These are phyloP conservation scores for Rhagoletis zephyria DNA, from an alignment of 1,140 invertebrate species.

Conservation along the genomic window DNA sequence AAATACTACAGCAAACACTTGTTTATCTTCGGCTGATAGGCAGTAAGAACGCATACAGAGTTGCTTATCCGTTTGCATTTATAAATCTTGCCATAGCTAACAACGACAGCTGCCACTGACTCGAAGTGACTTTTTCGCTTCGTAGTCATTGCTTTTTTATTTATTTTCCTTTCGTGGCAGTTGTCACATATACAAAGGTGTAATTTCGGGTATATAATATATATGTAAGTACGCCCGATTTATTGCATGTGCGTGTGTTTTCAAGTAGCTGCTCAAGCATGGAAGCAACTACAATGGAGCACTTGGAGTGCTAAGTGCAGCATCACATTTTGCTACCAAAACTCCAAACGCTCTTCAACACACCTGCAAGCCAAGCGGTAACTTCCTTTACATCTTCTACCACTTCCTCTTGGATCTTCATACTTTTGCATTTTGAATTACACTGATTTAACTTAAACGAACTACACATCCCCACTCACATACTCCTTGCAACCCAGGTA, in stretches of 20 bases:
- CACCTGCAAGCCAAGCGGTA: slow-evolving; percentile 47
- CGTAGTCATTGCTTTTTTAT: not conserved
- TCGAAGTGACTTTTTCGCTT: slow-evolving; percentile 40
- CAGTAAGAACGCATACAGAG: not conserved
- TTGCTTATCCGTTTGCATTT: not conserved
- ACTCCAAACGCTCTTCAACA: not conserved
- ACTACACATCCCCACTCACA: not conserved
- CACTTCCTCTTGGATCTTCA: not conserved
- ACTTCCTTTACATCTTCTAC: not conserved
- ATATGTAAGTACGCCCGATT: not conserved
- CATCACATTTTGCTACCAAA: not conserved
- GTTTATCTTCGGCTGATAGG: not conserved
- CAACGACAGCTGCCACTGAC: slow-evolving; percentile 44
- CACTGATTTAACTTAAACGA: not conserved
- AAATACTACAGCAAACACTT: not conserved
- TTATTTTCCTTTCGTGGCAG: slow-evolving; percentile 41
- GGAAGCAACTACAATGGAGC: slow-evolving; percentile 43
- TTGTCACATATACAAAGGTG: not conserved
- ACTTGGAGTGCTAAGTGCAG: slow-evolving; percentile 43
- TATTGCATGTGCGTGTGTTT: slow-evolving; percentile 7
- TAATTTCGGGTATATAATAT: not conserved
- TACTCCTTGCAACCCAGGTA: not conserved
- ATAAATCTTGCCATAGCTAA: slow-evolving; percentile 30
- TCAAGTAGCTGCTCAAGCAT: slow-evolving; percentile 30
- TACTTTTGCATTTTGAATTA: not conserved